Base-by-base conservation (phyloP, 2,888 invertebrate species). In the Ophion obscuratus region DNA sequence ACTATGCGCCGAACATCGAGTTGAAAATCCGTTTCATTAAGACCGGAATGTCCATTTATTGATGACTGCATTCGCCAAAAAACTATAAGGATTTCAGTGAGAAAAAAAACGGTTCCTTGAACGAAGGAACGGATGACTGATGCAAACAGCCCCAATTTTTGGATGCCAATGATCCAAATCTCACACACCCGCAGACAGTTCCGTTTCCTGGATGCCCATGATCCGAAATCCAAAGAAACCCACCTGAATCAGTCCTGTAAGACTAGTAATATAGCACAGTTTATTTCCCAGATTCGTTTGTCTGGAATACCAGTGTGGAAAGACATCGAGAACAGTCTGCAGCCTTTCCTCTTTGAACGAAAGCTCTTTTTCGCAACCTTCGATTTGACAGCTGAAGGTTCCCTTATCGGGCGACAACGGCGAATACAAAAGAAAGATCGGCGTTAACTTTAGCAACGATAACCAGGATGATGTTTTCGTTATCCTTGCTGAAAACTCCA, bases 401-500 rank as follows among this genome's bases (percentile, higher is more conserved):
- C 5, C 53, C 11, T 53, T 17, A 17, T 53, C 53, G 17, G 11
- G 17, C 53, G 14, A 17, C 53, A 17, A 17, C 53, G 53, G 0
- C 11, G 53, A 53, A 14, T 17, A 53, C 17, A 17, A 14, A 53
- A 53, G 14, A 53, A 61, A 61, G 7, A 61, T 36, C n/a, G 59
- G 36, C 4, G 36, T 20, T n/a, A 27, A 11, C 14, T 9, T 27
- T 3, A n/a, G 24, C n/a, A 17, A 36, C 31, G 14, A 36, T 66
- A 36, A 11, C 24, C 57, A n/a, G 36, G 24, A 44, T 7, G 31
- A n/a, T 24, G 40, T 70, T 57, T 36, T 70, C 24, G 17, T 14
- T 47, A 7, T 14, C 44, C 59, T 75, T 66, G 68, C 31, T 44
- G 44, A 64, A 77, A 81, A 64, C 44, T 73, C 66, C 73, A 57